Evolutionary conservation across 2,797 vertebrate genomes (phyloP).

Genomic region (Erithacus rubecula): DNA sequence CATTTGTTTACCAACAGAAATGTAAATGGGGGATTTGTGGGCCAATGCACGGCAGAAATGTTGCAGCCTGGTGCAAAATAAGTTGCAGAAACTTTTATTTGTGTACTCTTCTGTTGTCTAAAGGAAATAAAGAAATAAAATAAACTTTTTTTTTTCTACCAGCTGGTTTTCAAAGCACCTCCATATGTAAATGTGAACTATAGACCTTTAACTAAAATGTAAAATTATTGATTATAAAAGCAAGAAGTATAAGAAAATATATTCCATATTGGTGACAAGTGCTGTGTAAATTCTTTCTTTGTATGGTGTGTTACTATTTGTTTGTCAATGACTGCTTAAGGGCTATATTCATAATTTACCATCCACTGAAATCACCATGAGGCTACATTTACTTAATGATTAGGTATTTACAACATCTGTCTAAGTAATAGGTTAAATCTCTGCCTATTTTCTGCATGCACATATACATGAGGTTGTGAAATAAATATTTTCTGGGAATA

Average conservation of each 20-base stretch:
- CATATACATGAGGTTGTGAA: background rate
- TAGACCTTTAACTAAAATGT: background rate
- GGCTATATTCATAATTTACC: background rate
- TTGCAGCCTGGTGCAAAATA: background rate
- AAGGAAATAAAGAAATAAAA: background rate
- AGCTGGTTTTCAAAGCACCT: background rate
- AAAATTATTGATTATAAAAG: background rate
- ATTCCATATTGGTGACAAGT: background rate
- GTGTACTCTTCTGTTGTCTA: background rate
- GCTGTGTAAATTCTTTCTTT: background rate
- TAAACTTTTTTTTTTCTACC: background rate
- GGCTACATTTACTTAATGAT: background rate
- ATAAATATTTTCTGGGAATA: background rate
- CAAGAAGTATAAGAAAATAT: background rate
- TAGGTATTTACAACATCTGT: background rate
- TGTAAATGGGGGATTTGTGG: background rate
- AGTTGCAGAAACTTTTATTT: background rate
- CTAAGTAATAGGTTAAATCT: background rate
- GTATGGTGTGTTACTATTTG: background rate
- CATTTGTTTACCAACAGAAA: conserved; percentile 16
- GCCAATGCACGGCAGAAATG: background rate
- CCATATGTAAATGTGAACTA: background rate
- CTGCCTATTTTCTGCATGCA: background rate
- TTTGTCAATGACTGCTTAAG: background rate
- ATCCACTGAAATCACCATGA: background rate